Evolutionary conservation across 2,797 vertebrate species (phyloP).

Genomic region (Phrynocephalus vlangalii): DNA sequence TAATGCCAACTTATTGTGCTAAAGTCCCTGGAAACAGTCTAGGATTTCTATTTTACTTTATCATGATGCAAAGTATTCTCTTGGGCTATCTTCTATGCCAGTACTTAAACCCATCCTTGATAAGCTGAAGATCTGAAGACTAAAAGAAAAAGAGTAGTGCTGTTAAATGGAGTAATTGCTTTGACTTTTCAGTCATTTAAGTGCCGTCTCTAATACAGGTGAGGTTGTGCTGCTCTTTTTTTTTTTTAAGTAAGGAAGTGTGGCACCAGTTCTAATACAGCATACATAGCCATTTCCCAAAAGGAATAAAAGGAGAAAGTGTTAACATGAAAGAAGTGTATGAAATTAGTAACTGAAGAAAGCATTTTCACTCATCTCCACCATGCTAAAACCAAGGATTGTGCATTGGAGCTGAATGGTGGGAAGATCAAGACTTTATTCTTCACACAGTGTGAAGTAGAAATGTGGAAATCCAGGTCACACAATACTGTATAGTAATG

Average conservation of each 20-base stretch:
- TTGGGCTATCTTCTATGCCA: background rate
- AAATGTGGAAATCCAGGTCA: no score
- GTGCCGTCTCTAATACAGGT: conserved; percentile 35
- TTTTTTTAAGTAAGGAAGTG: background rate
- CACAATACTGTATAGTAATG: no score
- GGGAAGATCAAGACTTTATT: no score
- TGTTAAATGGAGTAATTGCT: conserved; percentile 55
- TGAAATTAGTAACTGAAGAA: no score
- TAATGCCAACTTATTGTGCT: background rate
- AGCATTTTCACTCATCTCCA: no score
- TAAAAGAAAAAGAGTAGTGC: conserved; percentile 53
- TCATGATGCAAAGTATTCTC: background rate
- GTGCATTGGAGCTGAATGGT: no score
- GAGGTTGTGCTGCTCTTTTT: no score
- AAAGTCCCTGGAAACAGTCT: conserved; percentile 10
- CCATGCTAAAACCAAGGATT: no score
- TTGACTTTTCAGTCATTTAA: conserved; percentile 57
- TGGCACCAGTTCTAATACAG: conserved; percentile 14
- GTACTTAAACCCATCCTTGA: conserved; percentile 44
- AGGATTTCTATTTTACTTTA: conserved; percentile 4
- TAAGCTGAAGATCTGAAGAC: conserved; percentile 24
- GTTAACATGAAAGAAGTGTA: no score
- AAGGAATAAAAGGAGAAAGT: background rate
- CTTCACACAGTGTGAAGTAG: no score
- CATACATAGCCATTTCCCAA: conserved; percentile 15